Percentiles rank a stretch among this genome's conserved stretches.
Conservation (phyloP, 2,113 vertebrate species). For the Brienomyrus brachyistius region DNA sequence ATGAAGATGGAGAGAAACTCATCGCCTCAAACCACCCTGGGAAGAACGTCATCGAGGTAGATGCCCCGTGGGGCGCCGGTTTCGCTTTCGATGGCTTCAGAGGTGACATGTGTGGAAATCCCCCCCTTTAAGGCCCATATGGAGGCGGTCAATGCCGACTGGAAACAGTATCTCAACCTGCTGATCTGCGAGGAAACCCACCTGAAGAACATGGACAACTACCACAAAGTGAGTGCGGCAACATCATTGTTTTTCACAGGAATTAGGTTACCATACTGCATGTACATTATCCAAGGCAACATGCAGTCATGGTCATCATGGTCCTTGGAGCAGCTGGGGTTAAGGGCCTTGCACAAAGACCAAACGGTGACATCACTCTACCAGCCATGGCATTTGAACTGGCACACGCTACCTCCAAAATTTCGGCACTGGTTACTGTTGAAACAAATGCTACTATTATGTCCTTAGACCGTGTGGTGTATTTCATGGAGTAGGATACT, state of each 20-base stretch:
- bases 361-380: not conserved
- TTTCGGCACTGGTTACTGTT: not conserved
- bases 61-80: not conserved
- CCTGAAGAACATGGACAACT: constrained; percentile 93
- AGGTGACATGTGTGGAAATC: not conserved
- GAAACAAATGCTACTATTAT: not conserved
- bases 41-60: constrained; percentile 84
- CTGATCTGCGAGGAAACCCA: constrained; percentile 97
- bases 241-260: not conserved
- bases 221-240: constrained; percentile 75
- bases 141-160: constrained; percentile 88
- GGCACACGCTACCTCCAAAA: not conserved
- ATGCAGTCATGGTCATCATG: not conserved
- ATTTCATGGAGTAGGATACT: not conserved
- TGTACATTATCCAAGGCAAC: not conserved
- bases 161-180: constrained; percentile 96
- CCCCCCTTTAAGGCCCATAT: constrained; percentile 76
- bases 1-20: constrained; percentile 77
- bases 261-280: not conserved
- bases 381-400: not conserved
- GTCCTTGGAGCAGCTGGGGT: not conserved
- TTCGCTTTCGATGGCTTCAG: not conserved
- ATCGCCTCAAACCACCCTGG: constrained; percentile 72
- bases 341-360: not conserved
- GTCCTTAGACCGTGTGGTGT: not conserved